phyloP scores from a whole-genome alignment of 2,797 vertebrate species.

The Tenualosa ilisha region DNA sequence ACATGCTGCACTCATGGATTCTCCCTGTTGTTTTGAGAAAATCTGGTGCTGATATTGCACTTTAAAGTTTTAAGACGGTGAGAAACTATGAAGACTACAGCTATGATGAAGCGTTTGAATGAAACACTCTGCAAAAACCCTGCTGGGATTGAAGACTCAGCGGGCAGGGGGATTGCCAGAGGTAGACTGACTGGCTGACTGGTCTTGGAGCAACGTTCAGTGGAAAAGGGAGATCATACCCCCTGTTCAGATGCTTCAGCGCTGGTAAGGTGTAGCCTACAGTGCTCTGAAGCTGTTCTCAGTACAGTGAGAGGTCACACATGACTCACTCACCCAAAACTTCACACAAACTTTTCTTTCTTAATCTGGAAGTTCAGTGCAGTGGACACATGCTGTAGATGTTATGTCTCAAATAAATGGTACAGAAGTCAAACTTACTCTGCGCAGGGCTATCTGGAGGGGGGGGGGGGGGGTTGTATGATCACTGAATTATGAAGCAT shows the following conservation, averaged over 20 bases:
- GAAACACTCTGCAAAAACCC: not conserved
- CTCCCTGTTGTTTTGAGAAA: not conserved
- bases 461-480: not conserved
- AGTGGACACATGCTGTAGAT: not conserved
- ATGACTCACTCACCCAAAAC: not conserved
- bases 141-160: not conserved
- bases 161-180: not conserved
- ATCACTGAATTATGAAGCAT: conserved; percentile 1
- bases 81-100: not conserved
- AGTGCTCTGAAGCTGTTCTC: not conserved
- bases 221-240: not conserved
- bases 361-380: not conserved
- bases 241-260: not conserved
- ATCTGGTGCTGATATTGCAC: not conserved
- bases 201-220: not conserved
- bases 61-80: not conserved
- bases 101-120: not conserved
- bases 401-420: not conserved
- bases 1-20: not conserved
- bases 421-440: not conserved
- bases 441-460: not conserved
- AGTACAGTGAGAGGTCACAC: not conserved
- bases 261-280: not conserved
- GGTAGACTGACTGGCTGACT: not conserved
- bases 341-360: not conserved